These are phyloP conservation scores for Melangyna quadrimaculata DNA, from an alignment of 2,888 invertebrate species.

Conservation along the genomic window DNA sequence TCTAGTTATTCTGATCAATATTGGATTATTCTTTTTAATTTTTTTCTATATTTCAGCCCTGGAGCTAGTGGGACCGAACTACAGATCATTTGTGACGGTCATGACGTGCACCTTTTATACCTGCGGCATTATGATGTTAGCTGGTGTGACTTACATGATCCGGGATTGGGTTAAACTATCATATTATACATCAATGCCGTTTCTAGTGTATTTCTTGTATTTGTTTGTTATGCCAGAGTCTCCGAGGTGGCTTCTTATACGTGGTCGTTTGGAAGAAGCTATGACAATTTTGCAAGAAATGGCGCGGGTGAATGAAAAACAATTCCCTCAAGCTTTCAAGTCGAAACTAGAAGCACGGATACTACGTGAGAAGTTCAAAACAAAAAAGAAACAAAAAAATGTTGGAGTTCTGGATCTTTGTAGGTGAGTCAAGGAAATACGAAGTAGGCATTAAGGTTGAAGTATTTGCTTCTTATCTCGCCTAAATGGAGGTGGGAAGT, in stretches of 20 bases:
- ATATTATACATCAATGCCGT: constrained; percentile 91
- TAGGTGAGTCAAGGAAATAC: constrained; percentile 74
- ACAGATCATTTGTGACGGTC: constrained; percentile 94
- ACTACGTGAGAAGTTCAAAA: constrained; percentile 84
- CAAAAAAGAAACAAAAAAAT: constrained; percentile 81
- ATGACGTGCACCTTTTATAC: constrained; percentile 96
- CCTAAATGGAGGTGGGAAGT: too few species aligned
- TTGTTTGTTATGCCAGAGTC: constrained; percentile 95
- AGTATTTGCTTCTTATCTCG: too few species aligned
- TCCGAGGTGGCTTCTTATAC: constrained; percentile 94
- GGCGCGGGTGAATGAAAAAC: constrained; percentile 89
- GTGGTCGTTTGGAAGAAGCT: constrained; percentile 91
- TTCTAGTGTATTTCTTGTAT: constrained; percentile 91
- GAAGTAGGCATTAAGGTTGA: too few species aligned
- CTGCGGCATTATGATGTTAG: constrained; percentile 90
- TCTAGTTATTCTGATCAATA: neutral
- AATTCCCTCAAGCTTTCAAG: constrained; percentile 88
- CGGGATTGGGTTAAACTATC: constrained; percentile 92
- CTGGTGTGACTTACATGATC: constrained; percentile 91
- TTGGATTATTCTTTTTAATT: neutral
- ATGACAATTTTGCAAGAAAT: constrained; percentile 88
- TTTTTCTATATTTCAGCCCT: constrained; percentile 85
- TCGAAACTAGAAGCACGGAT: constrained; percentile 88
- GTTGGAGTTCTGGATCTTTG: constrained; percentile 80
- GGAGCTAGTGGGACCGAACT: constrained; percentile 94